phyloP scores from a whole-genome alignment of 2,797 vertebrate genomes.

The Ptychobarbus kaznakovi region DNA sequence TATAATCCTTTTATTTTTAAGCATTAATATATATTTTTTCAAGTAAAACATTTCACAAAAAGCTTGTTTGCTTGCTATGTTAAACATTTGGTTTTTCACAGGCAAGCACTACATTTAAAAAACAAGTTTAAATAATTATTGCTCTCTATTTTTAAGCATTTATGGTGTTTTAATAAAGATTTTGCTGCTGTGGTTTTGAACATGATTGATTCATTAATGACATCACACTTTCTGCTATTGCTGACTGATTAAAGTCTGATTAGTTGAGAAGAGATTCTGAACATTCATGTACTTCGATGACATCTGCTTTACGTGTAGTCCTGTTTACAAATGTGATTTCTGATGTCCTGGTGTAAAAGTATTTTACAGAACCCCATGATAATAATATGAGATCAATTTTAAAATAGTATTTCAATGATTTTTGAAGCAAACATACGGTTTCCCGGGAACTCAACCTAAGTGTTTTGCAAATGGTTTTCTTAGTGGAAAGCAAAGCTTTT shows the following conservation, averaged over 20 bases:
- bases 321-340: slow-evolving; percentile 7
- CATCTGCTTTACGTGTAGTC: slow-evolving; percentile 8
- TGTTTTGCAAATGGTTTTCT: background rate
- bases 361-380: background rate
- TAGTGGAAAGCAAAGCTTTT: background rate
- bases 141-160: background rate
- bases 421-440: background rate
- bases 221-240: background rate
- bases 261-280: slow-evolving; percentile 15
- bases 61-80: background rate
- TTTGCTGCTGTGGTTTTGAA: background rate
- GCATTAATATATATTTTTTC: background rate
- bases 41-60: background rate
- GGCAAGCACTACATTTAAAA: no score
- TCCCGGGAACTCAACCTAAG: background rate
- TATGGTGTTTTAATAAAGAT: background rate
- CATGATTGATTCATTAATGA: slow-evolving; percentile 1
- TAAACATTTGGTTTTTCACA: background rate
- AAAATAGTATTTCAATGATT: background rate
- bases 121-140: background rate
- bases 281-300: slow-evolving; percentile 14
- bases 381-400: background rate
- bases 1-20: background rate
- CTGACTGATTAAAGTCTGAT: slow-evolving; percentile 28
- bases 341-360: background rate